Base-by-base conservation (phyloP, 2,113 vertebrate genomes). In the Pseudopodoces humilis region DNA sequence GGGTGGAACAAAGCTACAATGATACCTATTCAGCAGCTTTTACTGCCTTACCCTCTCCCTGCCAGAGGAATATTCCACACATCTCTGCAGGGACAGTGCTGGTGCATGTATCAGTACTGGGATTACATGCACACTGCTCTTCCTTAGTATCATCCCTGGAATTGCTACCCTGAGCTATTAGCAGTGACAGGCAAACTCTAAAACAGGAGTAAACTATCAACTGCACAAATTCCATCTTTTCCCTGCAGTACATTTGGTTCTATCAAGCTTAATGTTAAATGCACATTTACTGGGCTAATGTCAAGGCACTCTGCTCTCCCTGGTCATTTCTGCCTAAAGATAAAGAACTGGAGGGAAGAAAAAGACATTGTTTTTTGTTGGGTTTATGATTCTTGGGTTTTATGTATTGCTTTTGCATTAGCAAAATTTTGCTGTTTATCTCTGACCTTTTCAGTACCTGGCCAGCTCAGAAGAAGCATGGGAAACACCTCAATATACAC, bases 361-460 rank as follows among this genome's bases (percentile, higher is more conserved):
- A n/a, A 41, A 39, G 15, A 74, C 12, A 68, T 31, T 75, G 47
- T 0, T 75, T 93, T 86, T 71, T 67, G 23, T 35, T 71, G 6
- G 3, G 12, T 47, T 83, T 79, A 44, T n/a, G 44, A 46, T 67
- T 86, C 15, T 60, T 68, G 46, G 21, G 2, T 33, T 88, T 88
- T 52, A 59, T 67, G 56, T 41, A 64, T 52, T 90, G 67, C 50
- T 91, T 94, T 83, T 64, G 23, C 49, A 63, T 47, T 46, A 37
- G 52, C 56, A 94, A 90, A 95, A 50, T n/a, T 78, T 89, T 78
- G 68, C 35, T 90, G 64, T 81, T 85, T 71, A 93, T 47, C 56
- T 80, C 82, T 44, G 56, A 93, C 71, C n/a, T 81, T 80, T 86
- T 63, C 41, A 75, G 68, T 71, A 68, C 49, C 23, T 15, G 7